Conservation (phyloP, 2,113 vertebrate species). For the Bungarus multicinctus region DNA sequence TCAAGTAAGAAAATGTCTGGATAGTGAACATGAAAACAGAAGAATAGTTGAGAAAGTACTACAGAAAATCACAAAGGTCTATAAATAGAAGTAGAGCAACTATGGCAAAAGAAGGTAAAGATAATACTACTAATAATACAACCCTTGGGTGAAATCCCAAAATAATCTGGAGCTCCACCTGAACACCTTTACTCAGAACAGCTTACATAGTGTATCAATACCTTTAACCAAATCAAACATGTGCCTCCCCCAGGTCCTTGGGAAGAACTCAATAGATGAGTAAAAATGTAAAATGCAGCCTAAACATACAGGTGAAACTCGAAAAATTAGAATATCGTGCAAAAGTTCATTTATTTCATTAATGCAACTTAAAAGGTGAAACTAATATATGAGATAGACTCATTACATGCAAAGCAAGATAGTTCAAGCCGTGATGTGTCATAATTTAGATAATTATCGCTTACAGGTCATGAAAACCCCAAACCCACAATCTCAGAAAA, state of each 20-base stretch:
- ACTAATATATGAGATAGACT: no score
- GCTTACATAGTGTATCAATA: background rate
- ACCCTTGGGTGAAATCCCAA: background rate
- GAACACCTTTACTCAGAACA: background rate
- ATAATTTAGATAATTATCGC: no score
- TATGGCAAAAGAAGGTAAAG: background rate
- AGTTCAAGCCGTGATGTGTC: no score
- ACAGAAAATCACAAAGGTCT: background rate
- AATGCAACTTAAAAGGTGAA: no score
- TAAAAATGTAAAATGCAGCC: background rate
- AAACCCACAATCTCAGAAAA: no score
- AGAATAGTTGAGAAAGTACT: background rate
- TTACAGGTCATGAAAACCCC: no score
- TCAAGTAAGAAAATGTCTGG: background rate
- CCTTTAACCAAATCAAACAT: background rate
- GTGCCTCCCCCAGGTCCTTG: background rate
- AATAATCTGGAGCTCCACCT: background rate
- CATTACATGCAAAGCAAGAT: no score
- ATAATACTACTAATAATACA: background rate
- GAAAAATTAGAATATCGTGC: no score
- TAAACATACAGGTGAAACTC: no score
- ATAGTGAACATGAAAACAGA: background rate
- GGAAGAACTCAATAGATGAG: background rate
- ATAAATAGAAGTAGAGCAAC: no score
- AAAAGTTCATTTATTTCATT: no score